Evolutionary conservation across 2,888 invertebrate genomes (phyloP), one percentile per base, ranked within the genome.

Genomic region (Endomychus coccineus): DNA sequence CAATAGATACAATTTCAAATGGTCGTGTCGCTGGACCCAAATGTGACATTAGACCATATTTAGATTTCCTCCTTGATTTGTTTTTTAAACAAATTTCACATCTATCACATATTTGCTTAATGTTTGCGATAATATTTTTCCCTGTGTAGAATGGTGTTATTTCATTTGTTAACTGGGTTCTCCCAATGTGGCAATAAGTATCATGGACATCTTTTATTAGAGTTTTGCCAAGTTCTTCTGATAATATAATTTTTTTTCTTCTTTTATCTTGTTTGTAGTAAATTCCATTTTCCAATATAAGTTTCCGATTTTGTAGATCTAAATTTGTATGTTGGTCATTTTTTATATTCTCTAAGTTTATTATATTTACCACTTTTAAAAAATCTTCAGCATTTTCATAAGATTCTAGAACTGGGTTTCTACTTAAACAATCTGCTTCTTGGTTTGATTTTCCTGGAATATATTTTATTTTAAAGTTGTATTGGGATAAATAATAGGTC

Each of bases 1-100:
- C 54, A 6, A 56, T 34, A 5, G 52, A 52, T 5, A 50, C 34
- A 33, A 52, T 52, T 40, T 54, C 48, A 33, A 49, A 47, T n/a
- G 51, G 50, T 15, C 48, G 23, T 22, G 34, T 36, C 4, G 56
- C 52, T 7, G 55, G 54, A 5, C 54, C 54, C 12, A 54, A 23
- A 12, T 54, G 48, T 5, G 52, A 51, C 37, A 54, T 32, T 7
- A 45, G 29, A 4, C 48, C 55, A 22, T 40, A 39, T 33, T 46
- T 46, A 10, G 27, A 15, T 25, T 44, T 39, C 14, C 42, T 39
- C 46, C 52, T 49, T 16, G 51, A 45, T 44, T 54, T 52, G 29
- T 56, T 57, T 12, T 28, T 14, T 4, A 28, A n/a, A n/a, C n/a
- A n/a, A 9, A 12, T 28, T 4, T 4, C 28, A 28, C 28, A 28